Conservation (phyloP, 2,888 invertebrate species). For the Leptopilina syphax region DNA sequence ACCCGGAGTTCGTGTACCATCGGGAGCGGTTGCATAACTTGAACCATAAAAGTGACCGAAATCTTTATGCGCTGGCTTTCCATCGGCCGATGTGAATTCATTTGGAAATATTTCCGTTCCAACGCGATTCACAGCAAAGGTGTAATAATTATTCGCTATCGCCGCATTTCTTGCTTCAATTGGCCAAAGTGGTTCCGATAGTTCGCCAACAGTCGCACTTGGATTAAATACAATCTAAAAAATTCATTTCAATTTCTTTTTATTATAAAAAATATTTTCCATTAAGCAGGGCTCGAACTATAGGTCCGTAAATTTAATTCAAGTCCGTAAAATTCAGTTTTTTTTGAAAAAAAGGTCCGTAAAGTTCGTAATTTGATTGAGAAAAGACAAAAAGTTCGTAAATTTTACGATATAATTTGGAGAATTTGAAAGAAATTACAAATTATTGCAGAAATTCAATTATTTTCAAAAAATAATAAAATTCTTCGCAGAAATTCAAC, state of each 20-base stretch:
- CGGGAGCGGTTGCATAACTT: constrained; percentile 94
- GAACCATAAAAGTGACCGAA: constrained; percentile 98
- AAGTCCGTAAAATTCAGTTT: no score
- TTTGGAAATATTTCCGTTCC: constrained; percentile 90
- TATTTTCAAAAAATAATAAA: no score
- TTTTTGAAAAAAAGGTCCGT: no score
- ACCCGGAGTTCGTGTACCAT: constrained; percentile 94
- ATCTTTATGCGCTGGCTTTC: constrained; percentile 84
- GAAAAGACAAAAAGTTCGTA: no score
- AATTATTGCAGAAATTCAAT: no score
- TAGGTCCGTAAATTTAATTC: no score
- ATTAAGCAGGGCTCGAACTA: no score
- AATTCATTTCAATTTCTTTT: not conserved
- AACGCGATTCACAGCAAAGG: constrained; percentile 95
- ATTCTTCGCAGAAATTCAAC: no score
- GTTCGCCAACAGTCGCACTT: constrained; percentile 88
- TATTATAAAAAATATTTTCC: no score
- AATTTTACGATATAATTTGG: no score
- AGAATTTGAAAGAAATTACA: no score
- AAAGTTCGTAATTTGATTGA: no score
- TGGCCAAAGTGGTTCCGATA: constrained; percentile 92
- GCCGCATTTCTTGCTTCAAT: constrained; percentile 98
- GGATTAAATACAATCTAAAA: constrained; percentile 95
- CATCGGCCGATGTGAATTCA: constrained; percentile 92
- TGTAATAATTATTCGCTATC: constrained; percentile 95